A percentile compares a stretch with the other conserved stretches of the same genome.
These are phyloP conservation scores for Eulemur albifrons DNA, from an alignment of 2,797 vertebrate genomes.

Conservation along the genomic window DNA sequence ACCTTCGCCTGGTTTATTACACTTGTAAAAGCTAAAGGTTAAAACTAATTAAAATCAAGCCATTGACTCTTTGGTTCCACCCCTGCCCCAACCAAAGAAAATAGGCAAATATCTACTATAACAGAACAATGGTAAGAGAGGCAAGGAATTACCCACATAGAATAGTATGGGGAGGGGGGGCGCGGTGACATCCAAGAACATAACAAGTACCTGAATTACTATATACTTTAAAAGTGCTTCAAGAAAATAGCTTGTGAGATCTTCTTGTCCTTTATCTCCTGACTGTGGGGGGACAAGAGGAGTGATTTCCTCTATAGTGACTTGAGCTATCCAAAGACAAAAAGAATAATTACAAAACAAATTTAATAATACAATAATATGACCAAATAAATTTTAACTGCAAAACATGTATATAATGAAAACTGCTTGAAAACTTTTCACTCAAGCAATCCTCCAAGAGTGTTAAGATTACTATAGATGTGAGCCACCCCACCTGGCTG, in stretches of 20 bases:
- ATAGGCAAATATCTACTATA: constrained; percentile 31
- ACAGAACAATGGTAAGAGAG: background rate
- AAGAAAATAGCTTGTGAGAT: constrained; percentile 97
- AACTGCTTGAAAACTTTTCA: constrained; percentile 1
- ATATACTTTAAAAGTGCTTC: constrained; percentile 99
- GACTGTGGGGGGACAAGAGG: constrained; percentile 97
- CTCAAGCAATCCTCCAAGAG: no score
- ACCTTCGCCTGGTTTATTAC: background rate
- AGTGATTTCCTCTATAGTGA: constrained; percentile 97
- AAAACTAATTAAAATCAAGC: background rate
- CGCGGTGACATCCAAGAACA: constrained; percentile 30
- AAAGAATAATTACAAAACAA: constrained; percentile 57
- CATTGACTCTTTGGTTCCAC: background rate
- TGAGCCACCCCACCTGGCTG: no score
- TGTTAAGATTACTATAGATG: no score
- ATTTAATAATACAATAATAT: background rate
- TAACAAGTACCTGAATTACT: constrained; percentile 96
- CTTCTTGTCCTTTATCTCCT: constrained; percentile 98
- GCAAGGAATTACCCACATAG: background rate
- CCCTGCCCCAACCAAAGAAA: background rate
- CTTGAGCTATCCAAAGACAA: constrained; percentile 89
- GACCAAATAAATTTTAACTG: constrained; percentile 53
- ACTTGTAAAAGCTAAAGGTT: background rate
- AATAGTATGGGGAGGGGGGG: background rate
- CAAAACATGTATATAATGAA: background rate